phyloP scores from a whole-genome alignment of 35 echinoderm and acorn worm species.

The Amphiura filiformis region DNA sequence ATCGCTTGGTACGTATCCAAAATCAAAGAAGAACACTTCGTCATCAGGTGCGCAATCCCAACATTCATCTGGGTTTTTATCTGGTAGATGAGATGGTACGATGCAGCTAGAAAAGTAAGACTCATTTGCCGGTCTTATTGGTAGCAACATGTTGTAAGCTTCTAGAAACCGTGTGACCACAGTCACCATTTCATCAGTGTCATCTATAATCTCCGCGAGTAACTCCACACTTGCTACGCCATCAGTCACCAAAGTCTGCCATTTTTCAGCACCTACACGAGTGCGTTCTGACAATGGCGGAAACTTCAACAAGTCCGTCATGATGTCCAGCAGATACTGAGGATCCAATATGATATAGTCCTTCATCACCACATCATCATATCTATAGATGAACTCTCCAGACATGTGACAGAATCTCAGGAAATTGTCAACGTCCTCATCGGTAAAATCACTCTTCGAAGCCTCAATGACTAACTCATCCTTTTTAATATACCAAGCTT shows the following conservation, averaged over 20 bases:
- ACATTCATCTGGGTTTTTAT: too few relatives aligned
- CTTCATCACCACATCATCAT: slow-evolving; percentile 19
- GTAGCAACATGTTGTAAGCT: slow-evolving; percentile 19
- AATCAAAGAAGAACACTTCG: slow-evolving; percentile 18
- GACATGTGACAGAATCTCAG: neutral
- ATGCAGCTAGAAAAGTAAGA: neutral
- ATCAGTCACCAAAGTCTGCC: slow-evolving; percentile 5
- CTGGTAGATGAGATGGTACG: slow-evolving; percentile 1
- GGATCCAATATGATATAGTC: slow-evolving; percentile 25
- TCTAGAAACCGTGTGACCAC: too few relatives aligned
- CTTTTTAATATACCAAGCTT: neutral
- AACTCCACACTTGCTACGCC: too few relatives aligned
- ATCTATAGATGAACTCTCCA: slow-evolving; percentile 33
- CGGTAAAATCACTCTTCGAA: neutral
- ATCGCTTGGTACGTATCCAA: too few relatives aligned
- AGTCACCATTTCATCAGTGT: too few relatives aligned
- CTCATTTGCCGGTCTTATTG: neutral
- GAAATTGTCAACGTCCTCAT: neutral
- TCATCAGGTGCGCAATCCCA: slow-evolving; percentile 13
- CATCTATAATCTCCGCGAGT: too few relatives aligned
- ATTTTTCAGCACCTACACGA: neutral
- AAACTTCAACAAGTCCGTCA: slow-evolving; percentile 9
- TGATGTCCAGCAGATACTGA: neutral
- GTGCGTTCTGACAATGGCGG: neutral
- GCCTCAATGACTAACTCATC: neutral